These are phyloP conservation scores for Nyctereutes procyonoides DNA, from an alignment of 2,113 vertebrate genomes.

Conservation along the genomic window DNA sequence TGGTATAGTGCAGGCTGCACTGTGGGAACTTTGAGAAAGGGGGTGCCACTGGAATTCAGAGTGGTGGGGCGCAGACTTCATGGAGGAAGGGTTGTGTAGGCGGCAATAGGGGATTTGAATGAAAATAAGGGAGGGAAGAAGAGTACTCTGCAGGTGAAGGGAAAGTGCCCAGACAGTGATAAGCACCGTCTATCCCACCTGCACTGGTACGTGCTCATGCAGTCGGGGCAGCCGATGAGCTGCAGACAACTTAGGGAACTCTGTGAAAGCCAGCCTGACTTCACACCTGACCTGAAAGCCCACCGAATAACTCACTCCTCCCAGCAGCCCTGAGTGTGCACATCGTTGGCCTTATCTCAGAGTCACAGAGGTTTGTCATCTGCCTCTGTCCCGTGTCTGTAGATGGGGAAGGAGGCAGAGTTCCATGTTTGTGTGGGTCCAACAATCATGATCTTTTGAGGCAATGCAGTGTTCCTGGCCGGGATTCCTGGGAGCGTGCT, in stretches of 20 bases:
- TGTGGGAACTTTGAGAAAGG: background rate
- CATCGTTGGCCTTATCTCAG: background rate
- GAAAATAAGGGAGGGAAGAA: background rate
- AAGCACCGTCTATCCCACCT: background rate
- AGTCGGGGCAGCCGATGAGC: background rate
- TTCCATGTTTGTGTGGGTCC: background rate
- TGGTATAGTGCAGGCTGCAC: background rate
- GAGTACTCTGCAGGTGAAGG: background rate
- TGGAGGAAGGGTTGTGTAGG: background rate
- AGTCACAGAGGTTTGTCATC: background rate
- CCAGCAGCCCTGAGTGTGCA: background rate
- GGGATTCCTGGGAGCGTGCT: background rate
- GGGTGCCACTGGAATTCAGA: background rate
- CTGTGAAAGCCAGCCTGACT: background rate
- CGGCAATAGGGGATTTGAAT: background rate
- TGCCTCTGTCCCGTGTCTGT: background rate
- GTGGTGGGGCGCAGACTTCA: background rate
- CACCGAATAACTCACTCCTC: background rate
- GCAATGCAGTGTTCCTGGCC: background rate
- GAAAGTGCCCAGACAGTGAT: background rate
- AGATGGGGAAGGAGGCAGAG: background rate
- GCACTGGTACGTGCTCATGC: background rate
- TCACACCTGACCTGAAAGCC: background rate
- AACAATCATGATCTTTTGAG: background rate
- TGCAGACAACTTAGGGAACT: background rate